Evolutionary conservation across 2,113 vertebrate species (phyloP).

Genomic region (Xiphorhynchus elegans): DNA sequence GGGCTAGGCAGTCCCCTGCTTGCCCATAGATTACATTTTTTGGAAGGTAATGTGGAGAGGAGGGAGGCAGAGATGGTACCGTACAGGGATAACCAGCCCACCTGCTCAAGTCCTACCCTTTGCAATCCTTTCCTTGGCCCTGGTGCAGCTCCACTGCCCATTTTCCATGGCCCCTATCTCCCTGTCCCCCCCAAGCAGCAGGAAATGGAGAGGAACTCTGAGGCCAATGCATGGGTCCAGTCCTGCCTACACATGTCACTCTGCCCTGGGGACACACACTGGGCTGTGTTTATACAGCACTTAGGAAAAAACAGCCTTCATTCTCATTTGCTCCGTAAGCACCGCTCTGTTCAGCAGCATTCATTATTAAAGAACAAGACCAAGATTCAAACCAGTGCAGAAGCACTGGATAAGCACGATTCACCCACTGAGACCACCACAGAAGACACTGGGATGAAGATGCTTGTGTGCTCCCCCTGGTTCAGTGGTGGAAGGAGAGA

Average conservation of each 20-base stretch:
- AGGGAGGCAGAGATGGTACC: neutral
- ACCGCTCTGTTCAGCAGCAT: neutral
- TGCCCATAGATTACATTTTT: neutral
- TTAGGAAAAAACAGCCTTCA: neutral
- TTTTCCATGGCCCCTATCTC: neutral
- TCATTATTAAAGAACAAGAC: slow-evolving; percentile 23
- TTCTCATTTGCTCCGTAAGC: neutral
- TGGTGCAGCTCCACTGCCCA: neutral
- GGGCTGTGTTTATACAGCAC: neutral
- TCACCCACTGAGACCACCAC: neutral
- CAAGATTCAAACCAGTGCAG: neutral
- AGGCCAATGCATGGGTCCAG: accelerated
- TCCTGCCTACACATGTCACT: neutral
- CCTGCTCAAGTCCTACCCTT: neutral
- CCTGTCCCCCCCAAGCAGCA: neutral
- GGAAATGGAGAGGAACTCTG: neutral
- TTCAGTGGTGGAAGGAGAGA: neutral
- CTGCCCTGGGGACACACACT: neutral
- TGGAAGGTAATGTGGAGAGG: neutral
- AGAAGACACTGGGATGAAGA: neutral
- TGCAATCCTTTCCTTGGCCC: neutral
- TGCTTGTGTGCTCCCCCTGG: neutral
- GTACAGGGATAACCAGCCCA: neutral
- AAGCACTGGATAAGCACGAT: neutral
- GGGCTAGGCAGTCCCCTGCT: neutral